Evolutionary conservation across 2,797 vertebrate genomes (phyloP), one percentile per base, ranked within the genome.

Genomic region (Arctocebus calabarensis): DNA sequence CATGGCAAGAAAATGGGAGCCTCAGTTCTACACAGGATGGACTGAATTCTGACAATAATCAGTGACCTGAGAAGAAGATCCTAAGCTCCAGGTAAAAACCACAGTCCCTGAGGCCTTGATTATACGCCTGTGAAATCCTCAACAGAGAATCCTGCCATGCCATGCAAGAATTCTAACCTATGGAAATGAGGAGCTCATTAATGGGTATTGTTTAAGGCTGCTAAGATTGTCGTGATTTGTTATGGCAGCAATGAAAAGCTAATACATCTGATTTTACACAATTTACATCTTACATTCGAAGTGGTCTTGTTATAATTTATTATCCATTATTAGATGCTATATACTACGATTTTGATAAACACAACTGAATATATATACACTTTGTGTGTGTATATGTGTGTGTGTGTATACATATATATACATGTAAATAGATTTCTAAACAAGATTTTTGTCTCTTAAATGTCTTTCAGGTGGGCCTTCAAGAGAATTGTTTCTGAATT

Each of bases 201-300:
- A 9, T 48, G 10, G 7, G 1, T 81, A 1, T 79, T 71, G 29
- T 88, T 74, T 61, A 20, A 91, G 90, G 27, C 5, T 70, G 2
- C 22, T 78, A 57, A 90, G 27, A 86, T 52, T 32, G 11, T 78
- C 19, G 12, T 43, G 8, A 85, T 74, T 89, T 83, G 40, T 75
- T 95, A 88, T n/a, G 14, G 37, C 22, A 79, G 16, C 17, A 61
- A 23, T n/a, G 62, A 82, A 91, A 77, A 86, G n/a, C 27, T 25
- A 85, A 84, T 43, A 20, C 29, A 84, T 82, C 3, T 84, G 23
- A 83, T 83, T 84, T 91, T 85, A 68, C 55, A 37, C 43, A 78
- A 90, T 32, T 52, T 75, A 52, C 89, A 37, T 68, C 57, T 91
- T 90, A 70, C 10, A 73, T 94, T 91, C 77, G 64, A 88, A 83